Conservation (phyloP, 2,113 vertebrate genomes). For the Rhegmatorhina hoffmannsi region DNA sequence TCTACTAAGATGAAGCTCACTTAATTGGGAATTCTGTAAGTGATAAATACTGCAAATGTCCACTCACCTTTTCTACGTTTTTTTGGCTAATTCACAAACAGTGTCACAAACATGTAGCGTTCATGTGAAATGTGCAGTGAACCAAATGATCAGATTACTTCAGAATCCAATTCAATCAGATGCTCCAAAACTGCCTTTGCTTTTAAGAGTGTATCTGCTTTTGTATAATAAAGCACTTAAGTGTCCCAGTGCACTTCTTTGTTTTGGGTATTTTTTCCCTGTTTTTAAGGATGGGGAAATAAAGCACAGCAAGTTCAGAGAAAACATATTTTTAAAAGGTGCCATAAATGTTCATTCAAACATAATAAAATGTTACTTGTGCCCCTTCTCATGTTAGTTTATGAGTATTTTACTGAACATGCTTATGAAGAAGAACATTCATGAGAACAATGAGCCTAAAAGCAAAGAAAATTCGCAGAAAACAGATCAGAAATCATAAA, state of each 20-base stretch:
- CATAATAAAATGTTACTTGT: not conserved
- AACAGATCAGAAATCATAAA: not conserved
- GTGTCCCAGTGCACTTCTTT: not conserved
- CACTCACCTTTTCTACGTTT: not conserved
- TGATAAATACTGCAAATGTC: not conserved
- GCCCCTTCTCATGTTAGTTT: not conserved
- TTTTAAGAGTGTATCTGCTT: conserved; percentile 9
- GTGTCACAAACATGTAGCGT: not conserved
- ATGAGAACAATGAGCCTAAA: not conserved
- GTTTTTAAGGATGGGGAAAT: not conserved
- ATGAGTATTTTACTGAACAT: conserved; percentile 5
- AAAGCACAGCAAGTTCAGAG: not conserved
- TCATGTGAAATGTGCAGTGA: not conserved
- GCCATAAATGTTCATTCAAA: not conserved
- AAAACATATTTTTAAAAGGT: not conserved
- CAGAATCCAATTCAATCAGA: not conserved
- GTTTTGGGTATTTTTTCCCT: not conserved
- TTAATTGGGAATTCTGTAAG: not conserved
- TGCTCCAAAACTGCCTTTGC: not conserved
- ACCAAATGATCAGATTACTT: not conserved
- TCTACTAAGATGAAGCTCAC: not conserved
- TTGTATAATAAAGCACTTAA: conserved; percentile 34
- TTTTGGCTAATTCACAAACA: not conserved
- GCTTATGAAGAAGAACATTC: not conserved
- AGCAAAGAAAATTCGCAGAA: not conserved